Base-by-base conservation (phyloP, 2,888 invertebrate species). In the Salticus scenicus region DNA sequence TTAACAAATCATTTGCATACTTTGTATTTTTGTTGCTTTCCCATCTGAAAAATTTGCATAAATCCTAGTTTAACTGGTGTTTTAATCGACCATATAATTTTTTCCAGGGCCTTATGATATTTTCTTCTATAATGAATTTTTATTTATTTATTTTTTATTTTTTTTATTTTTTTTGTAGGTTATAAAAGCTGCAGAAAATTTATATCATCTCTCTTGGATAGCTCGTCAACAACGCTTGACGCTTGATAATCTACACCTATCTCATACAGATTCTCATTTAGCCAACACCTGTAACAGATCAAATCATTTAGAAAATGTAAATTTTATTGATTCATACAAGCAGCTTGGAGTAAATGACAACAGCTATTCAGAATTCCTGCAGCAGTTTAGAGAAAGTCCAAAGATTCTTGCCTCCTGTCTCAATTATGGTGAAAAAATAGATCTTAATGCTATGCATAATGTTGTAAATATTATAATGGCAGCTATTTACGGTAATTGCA, bases 211-310 rank as follows among this genome's bases (percentile, higher is more conserved):
- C 85, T 95, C 97, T 42, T 98, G 97, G 96, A 94, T 97, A 87
- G 95, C 96, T 87, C 94, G 95, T 1, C 96, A 96, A 91, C 97
- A 97, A 91, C 93, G 95, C 88, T 94, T 95, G 88, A 96, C 95
- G 91, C 92, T 96, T 31, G 95, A 95, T 88, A 94, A 94, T 89
- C 92, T 97, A 89, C 94, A 96, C 88, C 93, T 95, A 57, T 94
- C 96, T 69, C 93, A 94, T 88, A 94, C 94, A 73, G 96, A 96
- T 90, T 93, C 94, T 72, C 94, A 95, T 30, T 95, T 96, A 1
- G 93, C 95, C 27, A 93, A 94, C 30, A 96, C 95, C 89, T 96
- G 95, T 89, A 94, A 95, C 89, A 93, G 94, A 89, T 93, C 94
- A 64, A 94, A 94, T 90, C 91, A 92, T 64, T 92, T 95, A 70